phyloP scores from a whole-genome alignment of 2,888 invertebrate genomes.

The Himalopsyche tibetana region DNA sequence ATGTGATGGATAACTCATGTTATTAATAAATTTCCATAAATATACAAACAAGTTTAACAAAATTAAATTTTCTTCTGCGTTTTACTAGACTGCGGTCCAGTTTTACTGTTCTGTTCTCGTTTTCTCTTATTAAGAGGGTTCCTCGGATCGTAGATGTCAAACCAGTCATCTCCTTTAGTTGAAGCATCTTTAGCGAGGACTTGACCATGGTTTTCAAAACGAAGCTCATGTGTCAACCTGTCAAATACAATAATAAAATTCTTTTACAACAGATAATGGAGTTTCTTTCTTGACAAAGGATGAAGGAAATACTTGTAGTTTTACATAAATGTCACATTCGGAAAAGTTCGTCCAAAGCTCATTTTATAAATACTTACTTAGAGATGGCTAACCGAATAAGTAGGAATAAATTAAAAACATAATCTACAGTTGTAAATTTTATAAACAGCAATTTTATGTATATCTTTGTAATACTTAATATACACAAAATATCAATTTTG shows the following conservation, averaged over 20 bases:
- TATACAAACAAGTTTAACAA: background rate
- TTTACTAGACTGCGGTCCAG: constrained; percentile 46
- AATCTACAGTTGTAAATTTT: too few species aligned
- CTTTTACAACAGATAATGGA: background rate
- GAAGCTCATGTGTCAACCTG: constrained; percentile 82
- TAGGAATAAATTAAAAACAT: too few species aligned
- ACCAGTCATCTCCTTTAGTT: constrained; percentile 95
- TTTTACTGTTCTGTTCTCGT: constrained; percentile 76
- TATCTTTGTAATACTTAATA: too few species aligned
- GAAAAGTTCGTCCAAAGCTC: too few species aligned
- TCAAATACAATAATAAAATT: constrained; percentile 54
- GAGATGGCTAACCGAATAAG: too few species aligned
- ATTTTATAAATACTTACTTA: too few species aligned
- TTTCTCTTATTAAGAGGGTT: constrained; percentile 95
- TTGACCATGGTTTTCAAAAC: constrained; percentile 82
- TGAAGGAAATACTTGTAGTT: too few species aligned
- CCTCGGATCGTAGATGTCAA: constrained; percentile 96
- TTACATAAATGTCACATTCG: too few species aligned
- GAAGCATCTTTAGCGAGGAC: constrained; percentile 95
- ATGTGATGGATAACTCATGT: too few species aligned
- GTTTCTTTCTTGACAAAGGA: background rate
- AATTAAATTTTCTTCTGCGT: constrained; percentile 49
- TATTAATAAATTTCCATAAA: background rate
- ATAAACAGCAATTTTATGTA: too few species aligned
- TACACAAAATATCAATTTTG: too few species aligned